These are phyloP conservation scores for Trissoscelio sp. DNA, from an alignment of 2,888 invertebrate genomes.

Conservation along the genomic window DNA sequence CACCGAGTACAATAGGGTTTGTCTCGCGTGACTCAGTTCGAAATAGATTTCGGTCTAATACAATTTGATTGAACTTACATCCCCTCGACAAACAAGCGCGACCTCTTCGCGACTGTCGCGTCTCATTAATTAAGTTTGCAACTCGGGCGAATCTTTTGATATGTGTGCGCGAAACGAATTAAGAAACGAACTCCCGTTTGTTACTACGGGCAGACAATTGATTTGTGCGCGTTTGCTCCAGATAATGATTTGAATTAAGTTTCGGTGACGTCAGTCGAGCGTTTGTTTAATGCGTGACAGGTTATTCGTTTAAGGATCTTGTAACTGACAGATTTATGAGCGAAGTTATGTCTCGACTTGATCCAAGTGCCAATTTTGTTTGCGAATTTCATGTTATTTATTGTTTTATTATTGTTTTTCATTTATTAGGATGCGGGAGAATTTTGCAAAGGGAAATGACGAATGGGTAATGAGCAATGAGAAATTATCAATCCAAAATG, in stretches of 20 bases:
- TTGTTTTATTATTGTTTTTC: not conserved
- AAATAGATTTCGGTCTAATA: constrained; percentile 33
- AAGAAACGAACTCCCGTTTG: constrained; percentile 41
- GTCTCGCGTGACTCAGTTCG: not conserved
- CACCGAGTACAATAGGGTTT: not conserved
- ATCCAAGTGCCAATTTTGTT: constrained; percentile 17
- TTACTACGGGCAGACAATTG: constrained; percentile 39
- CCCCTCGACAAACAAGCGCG: constrained; percentile 23
- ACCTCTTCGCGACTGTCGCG: constrained; percentile 37
- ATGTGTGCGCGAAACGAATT: constrained; percentile 42
- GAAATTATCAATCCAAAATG: no score
- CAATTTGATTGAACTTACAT: constrained; percentile 28
- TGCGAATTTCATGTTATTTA: constrained; percentile 2
- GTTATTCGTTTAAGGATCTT: constrained; percentile 34
- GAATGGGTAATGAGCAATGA: no score
- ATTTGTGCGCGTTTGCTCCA: constrained; percentile 12
- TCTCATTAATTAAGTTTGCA: constrained; percentile 59
- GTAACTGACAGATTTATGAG: constrained; percentile 38
- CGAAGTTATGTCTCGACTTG: constrained; percentile 9
- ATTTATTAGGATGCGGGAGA: no score
- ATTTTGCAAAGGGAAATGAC: not conserved
- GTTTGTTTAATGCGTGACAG: constrained; percentile 3
- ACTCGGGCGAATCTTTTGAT: constrained; percentile 39
- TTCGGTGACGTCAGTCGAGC: constrained; percentile 15
- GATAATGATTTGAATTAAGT: constrained; percentile 49